A percentile compares a stretch with the other conserved stretches of the same genome.
These are phyloP conservation scores for Ernsta delagoae DNA, from an alignment of 2,888 invertebrate species.

Conservation along the genomic window DNA sequence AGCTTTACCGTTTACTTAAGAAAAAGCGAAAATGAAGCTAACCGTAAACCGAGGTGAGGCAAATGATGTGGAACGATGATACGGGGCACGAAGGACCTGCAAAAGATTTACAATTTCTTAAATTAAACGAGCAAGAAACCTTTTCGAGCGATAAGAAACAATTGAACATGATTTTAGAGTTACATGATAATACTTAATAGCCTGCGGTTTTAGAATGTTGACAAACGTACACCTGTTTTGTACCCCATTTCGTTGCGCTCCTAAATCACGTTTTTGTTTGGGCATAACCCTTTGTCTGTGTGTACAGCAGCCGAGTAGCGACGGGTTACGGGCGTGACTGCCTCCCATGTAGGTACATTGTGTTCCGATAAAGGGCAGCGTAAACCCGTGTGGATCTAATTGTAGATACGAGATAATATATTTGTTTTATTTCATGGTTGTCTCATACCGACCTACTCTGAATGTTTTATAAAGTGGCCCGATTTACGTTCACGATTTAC, in stretches of 20 bases:
- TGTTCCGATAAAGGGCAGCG: constrained; percentile 21
- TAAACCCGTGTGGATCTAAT: constrained; percentile 20
- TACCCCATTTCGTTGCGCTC: constrained; percentile 2
- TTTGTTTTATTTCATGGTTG: constrained; percentile 20
- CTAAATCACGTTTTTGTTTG: constrained; percentile 37
- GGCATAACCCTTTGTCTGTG: constrained; percentile 30
- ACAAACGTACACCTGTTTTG: constrained; percentile 5
- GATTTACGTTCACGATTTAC: too few relatives aligned
- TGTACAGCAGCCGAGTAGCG: constrained; percentile 18
- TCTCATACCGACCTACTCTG: not conserved
- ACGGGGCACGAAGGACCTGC: constrained; percentile 19
- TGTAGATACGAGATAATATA: constrained; percentile 29
- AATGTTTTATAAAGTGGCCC: not conserved
- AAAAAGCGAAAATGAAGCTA: constrained; percentile 22
- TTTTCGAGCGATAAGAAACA: not conserved
- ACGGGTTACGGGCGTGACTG: constrained; percentile 15
- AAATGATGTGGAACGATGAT: constrained; percentile 31
- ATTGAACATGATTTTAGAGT: constrained; percentile 1
- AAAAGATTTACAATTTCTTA: constrained; percentile 23
- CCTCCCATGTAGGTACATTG: constrained; percentile 16
- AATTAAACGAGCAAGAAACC: constrained; percentile 14
- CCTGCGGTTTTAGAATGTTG: not conserved
- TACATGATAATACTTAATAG: constrained; percentile 2
- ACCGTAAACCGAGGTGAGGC: constrained; percentile 22
- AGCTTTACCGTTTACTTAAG: constrained; percentile 19